Evolutionary conservation across 1,140 invertebrate species (phyloP), one percentile per base, ranked within the genome.

Genomic region (Scylla paramamosain): DNA sequence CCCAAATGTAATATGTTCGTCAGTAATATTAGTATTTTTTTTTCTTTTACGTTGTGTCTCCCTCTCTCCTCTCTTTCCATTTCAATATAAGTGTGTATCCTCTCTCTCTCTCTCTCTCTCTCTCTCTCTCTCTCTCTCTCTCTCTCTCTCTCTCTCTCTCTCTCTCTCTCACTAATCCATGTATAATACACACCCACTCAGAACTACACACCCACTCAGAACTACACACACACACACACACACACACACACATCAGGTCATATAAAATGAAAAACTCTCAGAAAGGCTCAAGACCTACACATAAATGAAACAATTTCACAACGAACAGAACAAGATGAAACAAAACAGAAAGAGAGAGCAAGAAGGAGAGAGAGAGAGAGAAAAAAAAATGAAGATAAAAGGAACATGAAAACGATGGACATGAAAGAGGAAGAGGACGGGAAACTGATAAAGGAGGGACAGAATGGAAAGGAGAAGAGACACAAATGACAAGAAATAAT

Each of bases 101-200:
- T 48, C 31, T 46, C 45, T 90, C 45, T 90, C 88, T 90, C 88
- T 90, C 88, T 90, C 88, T 46, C 45, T 90, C 88, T 90, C 88
- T 32, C 88, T 90, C 88, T 46, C 14, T 90, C 88, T 90, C 45
- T 90, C 88, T 32, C 45, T 90, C 88, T 90, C 46, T 59, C 52
- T 59, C 52, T 59, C 52, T 59, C 10, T 59, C 52, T 59, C 52
- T 59, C 52, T 59, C 52, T 59, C 52, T 59, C 52, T 59, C 52
- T 59, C 4, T 6, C 83, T 14, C 83, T 25, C 32, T 14, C 28
- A 86, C 83, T 86, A 10, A 86, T 39, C 8, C 28, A 86, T 25
- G 25, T 25, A 39, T 14, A n/a, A 86, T 14, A 29, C 52, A 59
- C 52, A 59, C 52, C 10, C 52, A 59, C 52, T 14, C 52, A 59